phyloP scores from a whole-genome alignment of 64 coral and sea anemone species.

The Dendrophyllia cribrosa region DNA sequence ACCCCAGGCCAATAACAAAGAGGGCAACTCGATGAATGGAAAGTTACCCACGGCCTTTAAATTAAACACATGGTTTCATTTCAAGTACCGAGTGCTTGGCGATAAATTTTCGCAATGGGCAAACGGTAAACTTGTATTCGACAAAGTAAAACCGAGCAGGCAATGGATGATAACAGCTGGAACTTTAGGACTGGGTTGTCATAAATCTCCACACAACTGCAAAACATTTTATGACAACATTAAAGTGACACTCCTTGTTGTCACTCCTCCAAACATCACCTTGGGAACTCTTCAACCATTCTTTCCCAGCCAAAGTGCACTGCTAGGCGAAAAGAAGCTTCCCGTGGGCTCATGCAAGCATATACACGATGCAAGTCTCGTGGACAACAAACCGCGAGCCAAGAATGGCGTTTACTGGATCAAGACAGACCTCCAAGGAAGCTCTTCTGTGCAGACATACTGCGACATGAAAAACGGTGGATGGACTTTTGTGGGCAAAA shows the following conservation, averaged over 20 bases:
- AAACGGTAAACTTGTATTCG: constrained; percentile 53
- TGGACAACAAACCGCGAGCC: constrained; percentile 13
- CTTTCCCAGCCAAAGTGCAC: not conserved
- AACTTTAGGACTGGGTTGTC: constrained; percentile 75
- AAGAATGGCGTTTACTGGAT: constrained; percentile 89
- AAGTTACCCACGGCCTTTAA: constrained; percentile 9
- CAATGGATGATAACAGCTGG: constrained; percentile 71
- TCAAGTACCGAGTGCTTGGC: constrained; percentile 70
- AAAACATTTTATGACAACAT: constrained; percentile 81
- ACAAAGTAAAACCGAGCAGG: constrained; percentile 43
- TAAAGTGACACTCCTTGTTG: constrained; percentile 47
- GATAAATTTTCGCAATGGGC: constrained; percentile 77
- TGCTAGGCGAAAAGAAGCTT: constrained; percentile 27
- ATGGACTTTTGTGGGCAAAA: constrained; percentile 89
- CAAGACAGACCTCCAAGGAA: constrained; percentile 56
- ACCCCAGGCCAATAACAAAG: constrained; percentile 40
- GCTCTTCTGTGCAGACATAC: constrained; percentile 56
- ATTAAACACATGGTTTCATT: constrained; percentile 74
- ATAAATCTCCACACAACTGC: constrained; percentile 43
- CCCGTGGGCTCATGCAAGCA: constrained; percentile 88
- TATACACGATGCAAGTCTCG: constrained; percentile 67
- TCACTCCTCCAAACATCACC: not conserved
- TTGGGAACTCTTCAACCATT: not conserved
- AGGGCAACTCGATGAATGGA: constrained; percentile 52
- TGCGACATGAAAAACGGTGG: constrained; percentile 89